phyloP scores from a whole-genome alignment of 2,888 invertebrate species.

The Leptarthrus brevirostris region DNA sequence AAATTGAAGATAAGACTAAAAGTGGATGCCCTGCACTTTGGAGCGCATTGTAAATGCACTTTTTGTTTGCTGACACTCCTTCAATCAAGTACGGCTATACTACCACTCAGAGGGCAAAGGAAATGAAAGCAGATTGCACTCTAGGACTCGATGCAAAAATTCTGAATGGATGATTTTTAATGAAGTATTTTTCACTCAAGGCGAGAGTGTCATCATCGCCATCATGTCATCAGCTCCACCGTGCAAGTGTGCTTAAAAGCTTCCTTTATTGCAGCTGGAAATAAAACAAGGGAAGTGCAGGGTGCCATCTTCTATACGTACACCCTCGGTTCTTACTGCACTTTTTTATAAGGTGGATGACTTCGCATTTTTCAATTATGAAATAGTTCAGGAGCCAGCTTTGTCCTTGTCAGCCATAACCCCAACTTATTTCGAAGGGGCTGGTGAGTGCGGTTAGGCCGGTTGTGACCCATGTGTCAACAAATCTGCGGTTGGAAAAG shows the following conservation, averaged over 20 bases:
- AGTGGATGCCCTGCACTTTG: background rate
- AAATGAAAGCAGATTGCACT: slow-evolving; percentile 43
- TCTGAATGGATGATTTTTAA: slow-evolving; percentile 56
- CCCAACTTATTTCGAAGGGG: slow-evolving; percentile 3
- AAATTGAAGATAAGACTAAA: background rate
- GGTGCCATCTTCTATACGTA: slow-evolving; percentile 17
- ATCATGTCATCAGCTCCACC: slow-evolving; percentile 8
- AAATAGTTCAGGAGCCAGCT: slow-evolving; percentile 46
- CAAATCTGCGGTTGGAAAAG: slow-evolving; percentile 26
- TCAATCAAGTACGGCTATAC: slow-evolving; percentile 41
- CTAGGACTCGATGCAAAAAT: slow-evolving; percentile 48
- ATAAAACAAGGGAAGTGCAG: slow-evolving; percentile 2
- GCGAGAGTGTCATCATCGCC: slow-evolving; percentile 33
- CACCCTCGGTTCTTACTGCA: background rate
- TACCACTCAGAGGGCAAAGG: slow-evolving; percentile 30
- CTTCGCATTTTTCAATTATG: slow-evolving; percentile 52
- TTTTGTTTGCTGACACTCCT: slow-evolving; percentile 51
- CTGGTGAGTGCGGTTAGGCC: slow-evolving; percentile 27
- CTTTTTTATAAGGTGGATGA: slow-evolving; percentile 44
- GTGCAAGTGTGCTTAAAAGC: slow-evolving; percentile 7
- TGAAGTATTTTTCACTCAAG: slow-evolving; percentile 54
- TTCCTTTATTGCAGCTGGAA: background rate
- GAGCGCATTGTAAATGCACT: slow-evolving; percentile 8
- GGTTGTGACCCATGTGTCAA: slow-evolving; percentile 38
- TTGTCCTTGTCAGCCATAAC: background rate